These are phyloP conservation scores for Aradophagus sp. DNA, from an alignment of 1,140 invertebrate genomes.

Conservation along the genomic window DNA sequence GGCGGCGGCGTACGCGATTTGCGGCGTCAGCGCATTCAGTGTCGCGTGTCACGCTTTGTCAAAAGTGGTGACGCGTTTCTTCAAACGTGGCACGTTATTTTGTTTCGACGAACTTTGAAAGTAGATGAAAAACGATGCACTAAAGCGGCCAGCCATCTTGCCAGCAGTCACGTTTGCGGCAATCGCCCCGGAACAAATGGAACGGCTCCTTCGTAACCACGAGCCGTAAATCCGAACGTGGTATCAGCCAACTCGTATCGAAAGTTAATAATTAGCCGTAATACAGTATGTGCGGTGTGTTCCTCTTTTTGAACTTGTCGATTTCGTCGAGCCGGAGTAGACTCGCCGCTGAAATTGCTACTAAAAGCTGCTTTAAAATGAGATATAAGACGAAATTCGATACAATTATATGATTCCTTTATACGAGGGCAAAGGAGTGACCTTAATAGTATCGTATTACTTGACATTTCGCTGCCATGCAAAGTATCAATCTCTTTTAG, in stretches of 20 bases:
- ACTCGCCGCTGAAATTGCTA: constrained; percentile 9
- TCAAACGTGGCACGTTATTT: constrained; percentile 44
- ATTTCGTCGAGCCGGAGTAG: constrained; percentile 14
- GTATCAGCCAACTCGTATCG: constrained; percentile 52
- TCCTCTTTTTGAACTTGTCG: constrained; percentile 47
- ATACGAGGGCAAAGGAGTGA: too few relatives aligned
- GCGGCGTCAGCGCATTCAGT: constrained; percentile 24
- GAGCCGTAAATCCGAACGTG: constrained; percentile 48
- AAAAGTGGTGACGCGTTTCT: constrained; percentile 40
- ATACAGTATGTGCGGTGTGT: constrained; percentile 38
- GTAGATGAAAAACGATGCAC: constrained; percentile 54
- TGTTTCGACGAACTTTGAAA: constrained; percentile 50
- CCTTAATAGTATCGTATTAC: too few relatives aligned
- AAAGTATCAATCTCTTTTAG: too few relatives aligned
- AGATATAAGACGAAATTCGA: too few relatives aligned
- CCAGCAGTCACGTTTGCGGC: constrained; percentile 51
- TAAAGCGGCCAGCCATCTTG: constrained; percentile 43
- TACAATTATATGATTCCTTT: too few relatives aligned
- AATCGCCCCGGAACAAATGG: constrained; percentile 50
- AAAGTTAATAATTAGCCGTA: constrained; percentile 58
- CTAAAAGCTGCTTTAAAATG: constrained; percentile 20
- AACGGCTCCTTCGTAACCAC: constrained; percentile 53
- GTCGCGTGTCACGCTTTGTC: constrained; percentile 43
- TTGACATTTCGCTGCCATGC: too few relatives aligned
- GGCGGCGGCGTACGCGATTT: constrained; percentile 12